Conservation (phyloP, 30 jellyfish, hydroid and myxozoan genomes). For the Sanderia malayensis region DNA sequence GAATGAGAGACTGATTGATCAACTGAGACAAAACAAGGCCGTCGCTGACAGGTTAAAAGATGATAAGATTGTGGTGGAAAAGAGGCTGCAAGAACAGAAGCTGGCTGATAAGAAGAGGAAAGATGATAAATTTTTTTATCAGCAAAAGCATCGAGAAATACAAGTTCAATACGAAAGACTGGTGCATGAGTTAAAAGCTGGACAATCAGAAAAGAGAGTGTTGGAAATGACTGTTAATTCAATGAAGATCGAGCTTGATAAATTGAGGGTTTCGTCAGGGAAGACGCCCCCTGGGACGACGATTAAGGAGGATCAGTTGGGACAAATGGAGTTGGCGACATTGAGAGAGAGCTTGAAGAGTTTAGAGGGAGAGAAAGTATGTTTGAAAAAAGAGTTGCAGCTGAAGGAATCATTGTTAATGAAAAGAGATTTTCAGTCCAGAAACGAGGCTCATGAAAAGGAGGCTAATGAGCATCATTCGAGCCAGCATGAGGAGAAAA, state of each 20-base stretch:
- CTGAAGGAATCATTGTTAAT: background rate
- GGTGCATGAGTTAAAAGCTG: slow-evolving; percentile 29
- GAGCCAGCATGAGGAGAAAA: background rate
- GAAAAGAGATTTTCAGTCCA: background rate
- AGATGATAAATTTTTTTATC: slow-evolving; percentile 26
- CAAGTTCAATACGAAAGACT: slow-evolving; percentile 33
- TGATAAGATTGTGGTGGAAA: slow-evolving; percentile 29
- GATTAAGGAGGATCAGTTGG: background rate
- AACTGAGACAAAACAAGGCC: slow-evolving; percentile 16
- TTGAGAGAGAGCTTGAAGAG: background rate
- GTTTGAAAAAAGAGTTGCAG: background rate
- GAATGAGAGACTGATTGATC: slow-evolving; percentile 35
- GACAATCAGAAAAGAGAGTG: slow-evolving; percentile 39
- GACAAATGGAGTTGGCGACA: background rate
- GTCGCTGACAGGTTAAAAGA: slow-evolving; percentile 7
- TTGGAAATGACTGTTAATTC: slow-evolving; percentile 11
- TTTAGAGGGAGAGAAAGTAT: background rate
- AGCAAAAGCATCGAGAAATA: slow-evolving; percentile 47
- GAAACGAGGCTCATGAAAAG: background rate
- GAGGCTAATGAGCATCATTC: background rate
- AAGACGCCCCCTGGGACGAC: background rate
- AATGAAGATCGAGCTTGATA: slow-evolving; percentile 32
- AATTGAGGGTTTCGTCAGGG: slow-evolving; percentile 1
- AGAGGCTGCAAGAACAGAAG: slow-evolving; percentile 9
- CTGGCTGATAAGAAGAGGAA: slow-evolving; percentile 16